Percentiles rank a stretch among this genome's conserved stretches.
phyloP scores from a whole-genome alignment of 1,140 invertebrate species.

The Monochamus saltuarius region DNA sequence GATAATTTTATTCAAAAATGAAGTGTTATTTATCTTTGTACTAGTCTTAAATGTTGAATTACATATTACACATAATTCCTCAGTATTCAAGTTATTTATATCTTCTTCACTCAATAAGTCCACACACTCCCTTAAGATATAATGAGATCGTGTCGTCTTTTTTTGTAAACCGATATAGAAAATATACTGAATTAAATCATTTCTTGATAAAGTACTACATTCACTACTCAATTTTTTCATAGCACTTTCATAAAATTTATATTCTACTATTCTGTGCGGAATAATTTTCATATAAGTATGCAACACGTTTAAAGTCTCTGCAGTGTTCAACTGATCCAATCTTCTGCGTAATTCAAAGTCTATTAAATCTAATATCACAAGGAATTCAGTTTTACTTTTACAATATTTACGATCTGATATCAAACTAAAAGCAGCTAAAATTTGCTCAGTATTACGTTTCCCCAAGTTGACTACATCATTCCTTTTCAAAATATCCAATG shows the following conservation, averaged over 20 bases:
- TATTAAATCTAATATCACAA: slow-evolving; percentile 28
- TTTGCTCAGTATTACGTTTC: slow-evolving; percentile 15
- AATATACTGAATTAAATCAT: slow-evolving; percentile 45
- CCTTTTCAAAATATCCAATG: slow-evolving; percentile 12
- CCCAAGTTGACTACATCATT: slow-evolving; percentile 20
- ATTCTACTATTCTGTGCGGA: slow-evolving; percentile 36
- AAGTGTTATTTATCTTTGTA: slow-evolving; percentile 42
- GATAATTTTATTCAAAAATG: slow-evolving; percentile 38
- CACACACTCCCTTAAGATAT: slow-evolving; percentile 39
- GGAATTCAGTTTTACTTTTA: slow-evolving; percentile 28
- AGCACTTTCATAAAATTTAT: slow-evolving; percentile 37
- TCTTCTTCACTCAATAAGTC: slow-evolving; percentile 27
- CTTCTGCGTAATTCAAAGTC: slow-evolving; percentile 38
- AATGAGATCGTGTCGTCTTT: slow-evolving; percentile 34
- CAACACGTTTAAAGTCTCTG: slow-evolving; percentile 36
- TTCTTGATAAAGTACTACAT: slow-evolving; percentile 28
- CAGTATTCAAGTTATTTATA: slow-evolving; percentile 36
- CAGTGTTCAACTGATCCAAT: slow-evolving; percentile 26
- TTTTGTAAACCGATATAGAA: slow-evolving; percentile 47
- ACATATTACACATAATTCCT: slow-evolving; percentile 47
- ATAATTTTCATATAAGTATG: slow-evolving; percentile 34
- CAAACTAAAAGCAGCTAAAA: slow-evolving; percentile 19
- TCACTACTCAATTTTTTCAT: slow-evolving; percentile 31
- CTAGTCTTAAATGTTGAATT: slow-evolving; percentile 49
- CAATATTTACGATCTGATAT: slow-evolving; percentile 26